These are phyloP conservation scores for Ibycter americanus DNA, from an alignment of 2,797 vertebrate species.

Conservation along the genomic window DNA sequence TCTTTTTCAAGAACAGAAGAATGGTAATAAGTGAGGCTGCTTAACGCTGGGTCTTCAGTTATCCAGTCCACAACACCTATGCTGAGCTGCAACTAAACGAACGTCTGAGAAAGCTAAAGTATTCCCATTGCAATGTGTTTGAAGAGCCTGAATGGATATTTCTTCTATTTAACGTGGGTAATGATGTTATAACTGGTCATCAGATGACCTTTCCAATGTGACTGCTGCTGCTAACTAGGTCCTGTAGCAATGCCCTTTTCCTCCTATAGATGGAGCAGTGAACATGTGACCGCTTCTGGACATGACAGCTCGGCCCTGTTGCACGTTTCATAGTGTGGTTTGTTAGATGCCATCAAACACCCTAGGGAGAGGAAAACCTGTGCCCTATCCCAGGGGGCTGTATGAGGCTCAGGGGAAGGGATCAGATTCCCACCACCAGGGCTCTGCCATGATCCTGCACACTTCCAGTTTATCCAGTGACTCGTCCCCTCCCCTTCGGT, in stretches of 20 bases:
- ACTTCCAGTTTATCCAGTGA: accelerated
- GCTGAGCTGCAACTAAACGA: background rate
- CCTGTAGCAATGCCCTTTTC: background rate
- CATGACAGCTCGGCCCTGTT: background rate
- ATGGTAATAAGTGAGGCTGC: background rate
- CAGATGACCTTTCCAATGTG: background rate
- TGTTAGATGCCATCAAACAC: background rate
- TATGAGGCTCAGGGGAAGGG: background rate
- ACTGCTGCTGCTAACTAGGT: background rate
- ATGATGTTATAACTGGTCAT: background rate
- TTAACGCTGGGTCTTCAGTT: background rate
- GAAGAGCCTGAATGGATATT: background rate
- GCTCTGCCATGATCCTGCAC: accelerated
- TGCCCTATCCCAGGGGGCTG: background rate
- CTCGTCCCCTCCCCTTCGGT: accelerated
- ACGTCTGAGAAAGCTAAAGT: background rate
- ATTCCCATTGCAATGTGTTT: background rate
- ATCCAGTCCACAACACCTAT: background rate
- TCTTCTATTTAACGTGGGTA: background rate
- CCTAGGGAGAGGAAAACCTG: background rate
- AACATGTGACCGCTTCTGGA: background rate
- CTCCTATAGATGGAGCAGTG: background rate
- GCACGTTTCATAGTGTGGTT: background rate
- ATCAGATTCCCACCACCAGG: background rate
- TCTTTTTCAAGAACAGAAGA: background rate